These are phyloP conservation scores for Myiopsitta monachus DNA, from an alignment of 2,113 vertebrate genomes.

Conservation along the genomic window DNA sequence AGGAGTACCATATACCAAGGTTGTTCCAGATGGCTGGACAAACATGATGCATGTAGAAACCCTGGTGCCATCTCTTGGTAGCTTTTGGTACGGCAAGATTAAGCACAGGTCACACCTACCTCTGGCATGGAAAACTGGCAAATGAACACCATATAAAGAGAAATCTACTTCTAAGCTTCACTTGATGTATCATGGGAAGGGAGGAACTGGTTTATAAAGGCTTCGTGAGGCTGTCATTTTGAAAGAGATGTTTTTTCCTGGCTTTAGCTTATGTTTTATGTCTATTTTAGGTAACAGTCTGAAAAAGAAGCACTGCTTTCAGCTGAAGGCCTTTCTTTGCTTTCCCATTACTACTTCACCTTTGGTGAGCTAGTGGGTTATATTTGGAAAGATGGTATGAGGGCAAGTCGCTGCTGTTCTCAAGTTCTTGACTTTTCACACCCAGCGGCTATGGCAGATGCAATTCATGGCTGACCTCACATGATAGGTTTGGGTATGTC, in stretches of 20 bases:
- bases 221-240: background rate
- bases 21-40: background rate
- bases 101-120: background rate
- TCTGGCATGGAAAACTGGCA: background rate
- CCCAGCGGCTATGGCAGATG: background rate
- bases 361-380: background rate
- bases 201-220: background rate
- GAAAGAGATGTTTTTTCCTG: background rate
- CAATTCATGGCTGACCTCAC: background rate
- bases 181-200: background rate
- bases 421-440: background rate
- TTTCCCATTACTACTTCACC: background rate
- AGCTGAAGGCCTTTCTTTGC: background rate
- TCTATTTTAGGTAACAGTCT: background rate
- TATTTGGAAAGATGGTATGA: background rate
- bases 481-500: background rate
- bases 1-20: background rate
- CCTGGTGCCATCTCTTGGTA: slow-evolving; percentile 63
- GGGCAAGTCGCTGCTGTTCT: background rate
- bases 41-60: background rate
- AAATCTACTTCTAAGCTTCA: background rate
- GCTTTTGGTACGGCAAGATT: background rate
- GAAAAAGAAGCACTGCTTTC: background rate
- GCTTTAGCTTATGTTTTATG: background rate
- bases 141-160: background rate